Conservation (phyloP, 1,140 invertebrate species). For the Temnothorax curvispinosus region DNA sequence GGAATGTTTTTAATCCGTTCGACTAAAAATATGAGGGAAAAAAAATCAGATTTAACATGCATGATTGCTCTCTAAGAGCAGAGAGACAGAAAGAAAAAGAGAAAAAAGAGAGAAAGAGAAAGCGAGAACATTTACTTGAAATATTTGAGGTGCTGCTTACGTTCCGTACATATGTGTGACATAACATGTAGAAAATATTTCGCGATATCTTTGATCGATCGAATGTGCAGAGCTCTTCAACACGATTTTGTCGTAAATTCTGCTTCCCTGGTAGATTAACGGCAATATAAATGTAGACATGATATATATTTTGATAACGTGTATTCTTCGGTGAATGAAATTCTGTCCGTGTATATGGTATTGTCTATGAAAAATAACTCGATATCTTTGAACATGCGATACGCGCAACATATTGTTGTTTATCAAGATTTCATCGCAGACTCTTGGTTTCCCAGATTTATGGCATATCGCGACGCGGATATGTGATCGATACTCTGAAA, state of each 20-base stretch:
- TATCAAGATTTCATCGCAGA: constrained; percentile 29
- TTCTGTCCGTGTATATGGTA: background rate
- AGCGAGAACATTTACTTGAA: background rate
- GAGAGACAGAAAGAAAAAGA: background rate
- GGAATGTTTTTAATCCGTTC: constrained; percentile 4
- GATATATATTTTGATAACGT: background rate
- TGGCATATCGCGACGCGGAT: background rate
- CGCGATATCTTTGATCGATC: background rate
- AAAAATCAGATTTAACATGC: constrained; percentile 5
- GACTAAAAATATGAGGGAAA: background rate
- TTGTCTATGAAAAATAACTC: constrained; percentile 7
- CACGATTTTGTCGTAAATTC: background rate
- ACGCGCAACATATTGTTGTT: background rate
- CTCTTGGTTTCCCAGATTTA: constrained; percentile 4
- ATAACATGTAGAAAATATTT: background rate
- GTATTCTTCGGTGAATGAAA: background rate
- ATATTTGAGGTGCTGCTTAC: background rate
- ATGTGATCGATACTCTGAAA: background rate
- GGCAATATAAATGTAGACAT: background rate
- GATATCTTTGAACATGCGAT: background rate
- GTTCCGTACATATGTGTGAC: background rate
- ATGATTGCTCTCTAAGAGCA: constrained; percentile 4
- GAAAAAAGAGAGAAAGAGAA: background rate
- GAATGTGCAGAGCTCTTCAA: background rate
- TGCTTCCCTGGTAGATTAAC: constrained; percentile 6